Conservation (phyloP, 2,797 vertebrate genomes). For the Phalloptychus januarius region DNA sequence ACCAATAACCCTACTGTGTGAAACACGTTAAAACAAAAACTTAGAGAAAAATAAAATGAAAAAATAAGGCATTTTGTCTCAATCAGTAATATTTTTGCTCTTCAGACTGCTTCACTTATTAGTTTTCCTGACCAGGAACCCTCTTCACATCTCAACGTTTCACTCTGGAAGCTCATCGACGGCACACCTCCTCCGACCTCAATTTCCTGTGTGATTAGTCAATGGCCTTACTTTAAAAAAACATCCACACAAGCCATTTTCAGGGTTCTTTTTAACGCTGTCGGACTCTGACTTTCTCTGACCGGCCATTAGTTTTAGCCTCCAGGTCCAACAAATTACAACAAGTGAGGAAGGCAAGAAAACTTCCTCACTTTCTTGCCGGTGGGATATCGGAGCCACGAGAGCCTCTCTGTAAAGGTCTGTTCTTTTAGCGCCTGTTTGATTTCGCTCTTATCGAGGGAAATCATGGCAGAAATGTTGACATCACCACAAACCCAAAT, state of each 20-base stretch:
- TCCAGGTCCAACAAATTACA: background rate
- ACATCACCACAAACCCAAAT: background rate
- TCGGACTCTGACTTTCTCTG: background rate
- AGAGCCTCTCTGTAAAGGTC: background rate
- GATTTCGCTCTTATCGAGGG: slow-evolving; percentile 1
- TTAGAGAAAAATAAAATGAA: background rate
- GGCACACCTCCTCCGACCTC: background rate
- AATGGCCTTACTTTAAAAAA: background rate
- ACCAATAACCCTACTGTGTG: background rate
- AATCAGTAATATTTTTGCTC: background rate
- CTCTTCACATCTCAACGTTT: background rate
- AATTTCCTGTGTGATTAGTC: background rate
- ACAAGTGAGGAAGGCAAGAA: background rate
- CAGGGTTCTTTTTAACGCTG: background rate
- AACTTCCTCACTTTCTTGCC: background rate
- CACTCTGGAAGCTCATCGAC: background rate
- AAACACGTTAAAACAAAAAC: background rate
- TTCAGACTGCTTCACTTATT: background rate
- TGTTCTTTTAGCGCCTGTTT: background rate
- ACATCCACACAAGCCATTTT: background rate
- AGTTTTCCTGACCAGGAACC: background rate
- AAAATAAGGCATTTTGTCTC: background rate
- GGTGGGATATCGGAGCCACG: background rate
- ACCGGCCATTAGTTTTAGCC: background rate
- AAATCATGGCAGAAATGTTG: background rate